Evolutionary conservation across 2,113 vertebrate species (phyloP), one percentile per base, ranked within the genome.

Genomic region (Rafetus swinhoei): DNA sequence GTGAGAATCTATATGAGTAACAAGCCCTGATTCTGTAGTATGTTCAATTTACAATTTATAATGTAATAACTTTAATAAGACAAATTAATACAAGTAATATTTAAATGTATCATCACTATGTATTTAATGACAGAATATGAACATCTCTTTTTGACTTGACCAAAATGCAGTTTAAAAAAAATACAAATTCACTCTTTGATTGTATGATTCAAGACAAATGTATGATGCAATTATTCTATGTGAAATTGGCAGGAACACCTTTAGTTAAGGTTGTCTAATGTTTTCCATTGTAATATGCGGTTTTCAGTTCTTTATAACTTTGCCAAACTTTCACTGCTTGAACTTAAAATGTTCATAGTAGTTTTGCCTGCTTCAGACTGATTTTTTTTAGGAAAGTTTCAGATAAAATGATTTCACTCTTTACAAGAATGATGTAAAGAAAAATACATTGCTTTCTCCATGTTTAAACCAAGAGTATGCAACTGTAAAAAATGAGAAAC

Each of bases 81-180:
- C 65, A 11, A 81, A 81, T 9, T 81, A 72, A 55, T 81, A 69
- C 16, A 19, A 88, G 27, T 14, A 62, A 62, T 53, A 81, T 60
- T 16, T 45, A 76, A 74, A 83, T 87, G 74, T 52, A 62, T 55
- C 90, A 54, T 81, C 84, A 19, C 62, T 88, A 90, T 76, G 84
- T 91, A 90, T 94, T 92, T 93, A 95, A 60, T 76, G 52, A 60
- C 59, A 92, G 84, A 92, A 89, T 90, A 22, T 29, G 35, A 14
- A 86, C 76, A 84, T 72, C 59, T 29, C 69, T 91, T 86, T 86
- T 94, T 86, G 54, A 69, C 52, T 96, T 29, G 22, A 1, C 79
- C 32, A n/a, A 90, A 92, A 45, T 62, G 55, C 76, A 59, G 55
- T 65, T 94, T 90, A 84, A 94, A 87, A 89, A 89, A 79, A 72